Conservation (phyloP, 2,113 vertebrate species). For the Donacobius atricapilla region DNA sequence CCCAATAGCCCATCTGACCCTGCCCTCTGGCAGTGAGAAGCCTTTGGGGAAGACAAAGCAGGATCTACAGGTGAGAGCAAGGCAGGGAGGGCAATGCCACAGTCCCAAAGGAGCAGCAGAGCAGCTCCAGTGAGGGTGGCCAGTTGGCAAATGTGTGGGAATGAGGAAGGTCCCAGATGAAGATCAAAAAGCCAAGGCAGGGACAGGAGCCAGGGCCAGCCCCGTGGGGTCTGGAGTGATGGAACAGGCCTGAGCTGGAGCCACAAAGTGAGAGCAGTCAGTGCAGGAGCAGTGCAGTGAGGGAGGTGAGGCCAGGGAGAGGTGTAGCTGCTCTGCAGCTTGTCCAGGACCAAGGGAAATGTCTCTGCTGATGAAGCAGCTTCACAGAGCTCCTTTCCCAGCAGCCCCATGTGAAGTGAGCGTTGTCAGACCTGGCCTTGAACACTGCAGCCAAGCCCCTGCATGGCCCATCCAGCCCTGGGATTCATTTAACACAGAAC, state of each 20-base stretch:
- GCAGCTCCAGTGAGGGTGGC: background rate
- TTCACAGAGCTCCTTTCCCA: background rate
- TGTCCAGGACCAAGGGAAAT: background rate
- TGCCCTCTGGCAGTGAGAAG: background rate
- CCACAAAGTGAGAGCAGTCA: background rate
- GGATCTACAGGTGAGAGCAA: background rate
- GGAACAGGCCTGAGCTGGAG: background rate
- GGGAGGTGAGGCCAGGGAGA: background rate
- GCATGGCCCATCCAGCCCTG: background rate
- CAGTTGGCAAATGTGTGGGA: background rate
- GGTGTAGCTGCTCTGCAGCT: background rate
- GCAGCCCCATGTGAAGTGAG: background rate
- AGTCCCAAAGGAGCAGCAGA: background rate
- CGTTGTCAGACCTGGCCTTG: background rate
- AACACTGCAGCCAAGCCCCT: background rate
- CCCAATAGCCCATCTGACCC: accelerated
- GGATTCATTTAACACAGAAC: background rate
- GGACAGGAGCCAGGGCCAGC: background rate
- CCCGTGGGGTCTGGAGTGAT: background rate
- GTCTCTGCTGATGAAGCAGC: background rate
- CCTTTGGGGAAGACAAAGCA: background rate
- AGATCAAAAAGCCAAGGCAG: background rate
- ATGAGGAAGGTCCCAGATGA: background rate
- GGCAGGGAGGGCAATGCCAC: background rate
- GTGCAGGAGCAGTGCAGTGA: background rate